A percentile compares a stretch with the other conserved stretches of the same genome.
These are phyloP conservation scores for Prionailurus viverrinus DNA, from an alignment of 2,113 vertebrate species.

Conservation along the genomic window DNA sequence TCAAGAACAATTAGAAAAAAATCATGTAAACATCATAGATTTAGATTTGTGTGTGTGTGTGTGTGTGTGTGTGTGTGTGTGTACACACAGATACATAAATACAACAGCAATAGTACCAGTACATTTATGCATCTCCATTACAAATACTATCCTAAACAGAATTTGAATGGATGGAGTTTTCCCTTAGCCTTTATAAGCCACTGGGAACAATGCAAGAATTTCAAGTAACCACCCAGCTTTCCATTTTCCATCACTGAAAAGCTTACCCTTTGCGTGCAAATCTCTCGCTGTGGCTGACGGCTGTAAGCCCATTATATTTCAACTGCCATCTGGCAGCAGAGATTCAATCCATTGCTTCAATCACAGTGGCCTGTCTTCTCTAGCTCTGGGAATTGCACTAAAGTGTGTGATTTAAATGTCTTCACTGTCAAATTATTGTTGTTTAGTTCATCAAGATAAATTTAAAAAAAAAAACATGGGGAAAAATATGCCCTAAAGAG, in stretches of 20 bases:
- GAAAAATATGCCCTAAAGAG: slow-evolving; percentile 39
- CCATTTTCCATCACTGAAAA: slow-evolving; percentile 56
- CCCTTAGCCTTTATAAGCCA: slow-evolving; percentile 6
- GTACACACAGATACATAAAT: neutral
- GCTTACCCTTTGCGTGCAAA: slow-evolving; percentile 30
- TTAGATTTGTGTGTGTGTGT: no score
- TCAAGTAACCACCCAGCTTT: slow-evolving; percentile 53
- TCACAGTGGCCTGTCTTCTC: slow-evolving; percentile 61
- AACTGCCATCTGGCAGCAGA: slow-evolving; percentile 59
- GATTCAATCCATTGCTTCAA: slow-evolving; percentile 71
- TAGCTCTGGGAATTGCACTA: slow-evolving; percentile 48
- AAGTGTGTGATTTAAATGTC: slow-evolving; percentile 77
- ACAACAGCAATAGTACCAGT: neutral
- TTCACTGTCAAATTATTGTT: slow-evolving; percentile 77
- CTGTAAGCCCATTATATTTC: slow-evolving; percentile 63
- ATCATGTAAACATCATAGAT: neutral
- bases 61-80: no score
- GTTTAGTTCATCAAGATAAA: slow-evolving; percentile 72
- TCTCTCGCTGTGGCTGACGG: slow-evolving; percentile 60
- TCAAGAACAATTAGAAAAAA: slow-evolving; percentile 28
- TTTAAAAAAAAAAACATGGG: neutral
- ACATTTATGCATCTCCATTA: neutral
- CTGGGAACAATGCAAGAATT: slow-evolving; percentile 68
- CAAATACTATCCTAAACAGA: slow-evolving; percentile 20
- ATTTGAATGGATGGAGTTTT: slow-evolving; percentile 9